Percentiles rank a stretch among this genome's conserved stretches.
These are phyloP conservation scores for Hypocryptadius cinnamomeus DNA, from an alignment of 2,113 vertebrate species.

Conservation along the genomic window DNA sequence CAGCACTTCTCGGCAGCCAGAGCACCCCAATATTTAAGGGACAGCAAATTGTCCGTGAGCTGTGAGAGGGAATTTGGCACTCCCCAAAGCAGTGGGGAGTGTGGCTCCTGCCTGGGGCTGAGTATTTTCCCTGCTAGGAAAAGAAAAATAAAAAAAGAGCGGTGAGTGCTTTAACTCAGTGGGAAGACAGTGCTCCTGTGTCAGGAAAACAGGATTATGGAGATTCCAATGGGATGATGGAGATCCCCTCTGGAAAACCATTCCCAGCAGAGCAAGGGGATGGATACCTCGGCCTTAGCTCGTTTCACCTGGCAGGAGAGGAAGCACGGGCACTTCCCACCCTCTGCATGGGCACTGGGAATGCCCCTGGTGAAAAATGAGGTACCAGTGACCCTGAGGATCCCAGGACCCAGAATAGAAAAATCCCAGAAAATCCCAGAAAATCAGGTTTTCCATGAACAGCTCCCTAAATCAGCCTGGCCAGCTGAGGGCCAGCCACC, in stretches of 20 bases:
- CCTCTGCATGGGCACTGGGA: background rate
- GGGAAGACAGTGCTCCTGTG: background rate
- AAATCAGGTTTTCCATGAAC: background rate
- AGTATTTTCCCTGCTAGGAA: background rate
- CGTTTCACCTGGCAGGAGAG: rapidly evolving
- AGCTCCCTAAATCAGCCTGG: background rate
- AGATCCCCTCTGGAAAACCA: background rate
- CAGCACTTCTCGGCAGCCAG: background rate
- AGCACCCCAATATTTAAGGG: background rate
- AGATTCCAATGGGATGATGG: rapidly evolving
- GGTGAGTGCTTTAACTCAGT: background rate
- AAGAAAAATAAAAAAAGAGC: too few species aligned
- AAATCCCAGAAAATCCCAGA: background rate
- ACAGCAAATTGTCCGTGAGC: background rate
- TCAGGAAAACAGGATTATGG: background rate
- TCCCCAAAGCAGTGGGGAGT: rapidly evolving
- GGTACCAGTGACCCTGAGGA: rapidly evolving
- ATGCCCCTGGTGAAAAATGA: background rate
- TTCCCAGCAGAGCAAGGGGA: background rate
- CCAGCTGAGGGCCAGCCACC: background rate
- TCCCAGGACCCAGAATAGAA: background rate
- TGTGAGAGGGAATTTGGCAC: background rate
- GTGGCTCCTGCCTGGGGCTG: background rate
- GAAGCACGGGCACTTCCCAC: background rate
- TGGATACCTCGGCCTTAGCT: background rate